Evolutionary conservation across 2,797 vertebrate species (phyloP), one percentile per base, ranked within the genome.

Genomic region (Sciurus carolinensis): DNA sequence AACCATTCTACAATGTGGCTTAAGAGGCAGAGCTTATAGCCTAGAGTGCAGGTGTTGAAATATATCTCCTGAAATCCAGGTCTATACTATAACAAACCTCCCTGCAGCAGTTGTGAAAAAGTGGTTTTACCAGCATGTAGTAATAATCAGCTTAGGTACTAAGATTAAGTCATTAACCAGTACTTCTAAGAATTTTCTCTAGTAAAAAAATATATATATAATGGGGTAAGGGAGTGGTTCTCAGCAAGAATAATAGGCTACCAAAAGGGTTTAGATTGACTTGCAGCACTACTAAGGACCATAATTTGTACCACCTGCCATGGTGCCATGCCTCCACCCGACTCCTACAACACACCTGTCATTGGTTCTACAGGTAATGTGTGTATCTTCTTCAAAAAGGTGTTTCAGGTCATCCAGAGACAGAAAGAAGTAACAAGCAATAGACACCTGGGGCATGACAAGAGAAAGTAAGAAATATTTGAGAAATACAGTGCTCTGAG

Each of bases 161-260:
- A 12, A 62, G 36, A 87, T 42, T 36, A 76, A 39, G 20, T 84
- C 42, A 88, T 62, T n/a, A 76, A 14, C 62, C 10, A 91, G 11
- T 67, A 39, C 4, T 33, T 2, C 42, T 18, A 14, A 24, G n/a
- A 95, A 15, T 85, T 67, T 64, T 62, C 18, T 69, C n/a, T 73
- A 59, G 20, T 26, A 2, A 33, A 26, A 24, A 50, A 28, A 12
- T 71, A 12, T 50, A 42, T 17, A 2, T 28, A 11, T 10, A 20
- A 20, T 7, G 14, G 3, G 5, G 1, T 7, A 4, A 2, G 3
- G 2, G 1, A 8, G 11, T 62, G 52, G 0, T 39, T 52, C 26
- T 75, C 50, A 69, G 17, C 5, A 44, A 0, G 9, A 36, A 7
- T 36, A 64, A 87, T 9, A 64, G 10, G 30, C 30, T 71, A 15